Percentiles rank a stretch among this genome's conserved stretches.
These are phyloP conservation scores for Coregonus suidteri DNA, from an alignment of 2,797 vertebrate species.

Conservation along the genomic window DNA sequence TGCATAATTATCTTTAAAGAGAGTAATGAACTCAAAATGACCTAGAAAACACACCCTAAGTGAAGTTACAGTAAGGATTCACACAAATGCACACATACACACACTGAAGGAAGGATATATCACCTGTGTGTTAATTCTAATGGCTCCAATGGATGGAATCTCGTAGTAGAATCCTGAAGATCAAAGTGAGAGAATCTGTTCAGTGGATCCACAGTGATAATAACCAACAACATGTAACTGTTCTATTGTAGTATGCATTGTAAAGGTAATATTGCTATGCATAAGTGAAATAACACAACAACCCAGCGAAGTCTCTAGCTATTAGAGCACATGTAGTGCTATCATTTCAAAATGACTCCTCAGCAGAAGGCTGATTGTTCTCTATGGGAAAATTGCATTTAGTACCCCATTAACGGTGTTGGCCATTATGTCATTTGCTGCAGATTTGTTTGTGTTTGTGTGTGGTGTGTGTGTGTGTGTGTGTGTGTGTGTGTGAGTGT, in stretches of 20 bases:
- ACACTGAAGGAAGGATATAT: conserved; percentile 23
- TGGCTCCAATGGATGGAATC: conserved; percentile 97
- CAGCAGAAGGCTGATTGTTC: neutral
- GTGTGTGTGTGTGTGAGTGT: conserved; percentile 4
- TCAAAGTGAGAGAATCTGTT: conserved; percentile 43
- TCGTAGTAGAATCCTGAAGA: conserved; percentile 96
- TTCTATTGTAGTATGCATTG: neutral
- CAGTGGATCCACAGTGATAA: neutral
- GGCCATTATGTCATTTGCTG: neutral
- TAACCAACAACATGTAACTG: neutral
- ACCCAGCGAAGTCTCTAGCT: neutral
- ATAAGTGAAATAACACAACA: neutral
- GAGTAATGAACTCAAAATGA: conserved; percentile 25
- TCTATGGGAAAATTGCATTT: neutral
- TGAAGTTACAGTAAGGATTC: neutral
- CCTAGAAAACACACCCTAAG: neutral
- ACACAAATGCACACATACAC: neutral
- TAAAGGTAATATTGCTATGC: neutral
- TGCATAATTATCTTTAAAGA: conserved; percentile 51
- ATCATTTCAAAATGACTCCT: neutral
- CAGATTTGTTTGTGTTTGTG: neutral
- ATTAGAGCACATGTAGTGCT: neutral
- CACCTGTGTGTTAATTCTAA: conserved; percentile 99
- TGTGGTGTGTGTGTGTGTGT: neutral
- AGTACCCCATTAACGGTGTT: neutral